Evolutionary conservation across 2,888 invertebrate species (phyloP).

Genomic region (Lasiommata megera): DNA sequence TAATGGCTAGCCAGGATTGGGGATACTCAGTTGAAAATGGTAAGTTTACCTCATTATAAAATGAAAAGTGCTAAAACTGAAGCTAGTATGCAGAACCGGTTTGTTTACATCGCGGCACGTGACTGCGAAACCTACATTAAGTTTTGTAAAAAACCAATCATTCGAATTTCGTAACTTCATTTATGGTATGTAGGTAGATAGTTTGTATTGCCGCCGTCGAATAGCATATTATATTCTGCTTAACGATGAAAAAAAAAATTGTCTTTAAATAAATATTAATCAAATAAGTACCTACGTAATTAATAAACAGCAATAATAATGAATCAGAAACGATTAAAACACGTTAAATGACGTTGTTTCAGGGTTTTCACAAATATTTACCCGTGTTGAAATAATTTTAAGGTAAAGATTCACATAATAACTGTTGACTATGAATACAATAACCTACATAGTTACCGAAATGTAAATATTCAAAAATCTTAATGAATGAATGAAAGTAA

Average conservation of each 20-base stretch:
- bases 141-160: conserved; percentile 16
- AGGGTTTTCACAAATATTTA: conserved; percentile 30
- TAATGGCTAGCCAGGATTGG: conserved; percentile 77
- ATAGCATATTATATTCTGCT: too few relatives aligned
- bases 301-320: conserved; percentile 12
- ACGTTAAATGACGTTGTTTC: conserved; percentile 29
- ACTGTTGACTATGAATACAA: conserved; percentile 31
- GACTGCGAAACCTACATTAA: conserved; percentile 40
- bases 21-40: conserved; percentile 83
- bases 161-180: background rate
- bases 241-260: too few relatives aligned
- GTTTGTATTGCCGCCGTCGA: too few relatives aligned
- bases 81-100: conserved; percentile 59
- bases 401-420: conserved; percentile 31
- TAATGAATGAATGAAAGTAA: background rate
- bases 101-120: conserved; percentile 77
- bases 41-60: conserved; percentile 56
- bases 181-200: too few relatives aligned
- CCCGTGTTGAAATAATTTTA: conserved; percentile 18
- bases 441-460: background rate
- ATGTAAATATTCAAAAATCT: background rate
- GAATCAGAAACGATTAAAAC: conserved; percentile 25
- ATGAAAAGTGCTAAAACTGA: conserved; percentile 37
- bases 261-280: too few relatives aligned
- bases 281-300: background rate